These are phyloP conservation scores for Leucoraja ocellata DNA, from an alignment of 2,797 vertebrate species.

Conservation along the genomic window DNA sequence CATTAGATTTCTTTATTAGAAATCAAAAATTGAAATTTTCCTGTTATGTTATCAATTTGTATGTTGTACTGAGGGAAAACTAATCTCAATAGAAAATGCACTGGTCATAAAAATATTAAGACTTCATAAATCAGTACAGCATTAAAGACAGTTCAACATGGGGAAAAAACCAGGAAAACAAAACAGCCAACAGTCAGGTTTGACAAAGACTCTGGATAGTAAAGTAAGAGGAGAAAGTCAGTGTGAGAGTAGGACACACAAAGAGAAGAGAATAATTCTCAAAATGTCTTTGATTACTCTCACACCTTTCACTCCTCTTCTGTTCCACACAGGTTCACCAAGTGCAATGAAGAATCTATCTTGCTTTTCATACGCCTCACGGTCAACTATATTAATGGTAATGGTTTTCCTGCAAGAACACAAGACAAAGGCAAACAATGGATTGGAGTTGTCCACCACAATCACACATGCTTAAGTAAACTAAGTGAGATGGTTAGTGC, in stretches of 20 bases:
- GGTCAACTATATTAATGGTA: conserved; percentile 82
- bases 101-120: conserved; percentile 40
- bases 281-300: conserved; percentile 65
- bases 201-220: conserved; percentile 54
- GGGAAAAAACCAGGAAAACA: conserved; percentile 45
- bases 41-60: not conserved
- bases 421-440: conserved; percentile 79
- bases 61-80: conserved; percentile 41
- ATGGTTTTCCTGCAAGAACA: conserved; percentile 94
- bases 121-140: conserved; percentile 42
- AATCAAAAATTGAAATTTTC: not conserved
- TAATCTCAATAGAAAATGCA: conserved; percentile 37
- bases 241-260: conserved; percentile 69
- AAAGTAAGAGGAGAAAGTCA: conserved; percentile 58
- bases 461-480: conserved; percentile 57
- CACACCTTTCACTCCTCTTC: conserved; percentile 93
- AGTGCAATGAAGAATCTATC: conserved; percentile 88
- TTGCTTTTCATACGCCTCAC: conserved; percentile 88
- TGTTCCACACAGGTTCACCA: conserved; percentile 83
- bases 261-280: conserved; percentile 63
- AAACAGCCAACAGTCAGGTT: conserved; percentile 39
- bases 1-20: not conserved
- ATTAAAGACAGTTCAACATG: conserved; percentile 42
- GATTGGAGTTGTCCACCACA: conserved; percentile 62
- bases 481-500: conserved; percentile 51